Evolutionary conservation across 2,113 vertebrate genomes (phyloP), one percentile per base, ranked within the genome.

Genomic region (Rhipidura dahli): DNA sequence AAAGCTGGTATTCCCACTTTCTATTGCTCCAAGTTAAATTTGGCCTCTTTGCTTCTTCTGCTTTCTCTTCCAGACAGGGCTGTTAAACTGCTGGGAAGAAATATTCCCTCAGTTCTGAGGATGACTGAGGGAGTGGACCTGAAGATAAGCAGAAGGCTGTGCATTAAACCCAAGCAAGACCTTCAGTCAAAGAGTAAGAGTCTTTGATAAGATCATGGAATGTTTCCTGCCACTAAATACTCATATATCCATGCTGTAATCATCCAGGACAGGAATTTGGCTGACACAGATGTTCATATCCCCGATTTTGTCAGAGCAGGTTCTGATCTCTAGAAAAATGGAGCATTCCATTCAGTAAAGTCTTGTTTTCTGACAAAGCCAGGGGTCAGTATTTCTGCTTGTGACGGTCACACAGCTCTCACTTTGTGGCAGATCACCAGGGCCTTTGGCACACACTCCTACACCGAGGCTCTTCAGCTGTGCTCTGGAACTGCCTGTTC

Each of bases 111-210:
- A 4, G 4, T 93, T 39, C 51, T 97, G 35, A 96, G 71, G 40
- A 82, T 87, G 39, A 59, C 82, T 35, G 83, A 87, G 81, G 93
- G 75, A 80, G 60, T 63, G 54, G 51, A 94, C 45, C 57, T 3
- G 3, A 97, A 76, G 84, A 90, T 60, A 79, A 94, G 50, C 63
- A 97, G 88, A 59, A 88, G 87, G 81, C 80, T 98, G 92, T 98
- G 97, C 63, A 85, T 83, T 53, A 98, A 98, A 94, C 80, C 97
- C 31, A 96, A 85, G 28, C 92, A 97, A 56, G 72, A 60, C 5
- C 8, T 15, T 65, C 44, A 45, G 40, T 14, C 66, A 54, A 95
- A 51, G 79, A 24, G 96, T 96, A 83, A 96, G 94, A 63, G 61
- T 3, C 70, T 79, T 20, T 73, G 3, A 10, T 92, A 72, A 82